Base-by-base conservation (phyloP, 1,140 invertebrate genomes). In the Philotrypesis tridentata region DNA sequence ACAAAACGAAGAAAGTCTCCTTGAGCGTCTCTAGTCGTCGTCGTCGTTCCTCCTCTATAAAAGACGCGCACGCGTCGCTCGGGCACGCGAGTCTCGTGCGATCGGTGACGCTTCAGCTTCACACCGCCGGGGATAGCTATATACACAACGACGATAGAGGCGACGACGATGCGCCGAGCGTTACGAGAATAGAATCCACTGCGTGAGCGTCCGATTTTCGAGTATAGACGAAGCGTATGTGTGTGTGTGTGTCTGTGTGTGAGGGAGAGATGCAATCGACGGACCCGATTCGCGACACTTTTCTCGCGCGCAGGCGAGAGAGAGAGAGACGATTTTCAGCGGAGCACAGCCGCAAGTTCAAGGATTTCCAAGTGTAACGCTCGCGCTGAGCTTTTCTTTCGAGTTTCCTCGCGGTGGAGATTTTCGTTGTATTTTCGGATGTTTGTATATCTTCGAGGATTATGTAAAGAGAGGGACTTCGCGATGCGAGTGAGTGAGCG, bases 1-100 rank as follows among this genome's bases (percentile, higher is more conserved):
- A 27, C 71, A 74, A 74, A 74, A 25, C 29, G 60, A 76, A 76
- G 73, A 76, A 76, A 76, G 55, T 76, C 60, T 75, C 73, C 73
- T 75, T 75, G 73, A 73, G 48, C n/a, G n/a, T n/a, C n/a, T n/a
- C n/a, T n/a, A 55, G n/a, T n/a, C 48, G 17, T 6, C 4, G 48
- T 17, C 48, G 21, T n/a, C 48, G 61, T 25, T 65, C 61, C 11
- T 25, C 61, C 61, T 29, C 27, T n/a, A 55, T n/a, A n/a, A n/a
- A n/a, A n/a, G n/a, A n/a, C n/a, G n/a, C n/a, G n/a, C 48, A 7
- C 48, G n/a, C n/a, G 48, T 21, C 48, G 7, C n/a, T 55, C 48
- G 48, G 21, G 48, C 48, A 55, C 71, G n/a, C 8, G 40, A 29
- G 40, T 27, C 43, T 23, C 43, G 71, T 40, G 27, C 68, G 68